Evolutionary conservation across 1,140 invertebrate species (phyloP).

Genomic region (Protaetia brevitarsis): DNA sequence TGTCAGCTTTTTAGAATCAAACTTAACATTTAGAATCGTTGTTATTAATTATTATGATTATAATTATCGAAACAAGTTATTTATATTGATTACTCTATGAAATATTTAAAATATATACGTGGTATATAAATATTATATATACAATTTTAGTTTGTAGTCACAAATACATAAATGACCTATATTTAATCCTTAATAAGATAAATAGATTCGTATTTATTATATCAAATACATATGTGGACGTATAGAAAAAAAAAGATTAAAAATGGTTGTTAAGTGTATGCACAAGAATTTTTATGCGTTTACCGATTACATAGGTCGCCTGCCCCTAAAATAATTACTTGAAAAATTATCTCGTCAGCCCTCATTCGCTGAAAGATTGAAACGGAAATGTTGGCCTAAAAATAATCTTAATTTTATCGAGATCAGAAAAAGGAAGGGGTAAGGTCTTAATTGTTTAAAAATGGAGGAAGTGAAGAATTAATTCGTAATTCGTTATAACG

Average conservation of each 20-base stretch:
- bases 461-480: too few relatives aligned
- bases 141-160: conserved; percentile 44
- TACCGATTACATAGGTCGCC: too few relatives aligned
- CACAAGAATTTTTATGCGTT: background rate
- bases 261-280: conserved; percentile 21
- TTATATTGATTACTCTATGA: conserved; percentile 20
- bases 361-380: too few relatives aligned
- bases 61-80: background rate
- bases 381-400: too few relatives aligned
- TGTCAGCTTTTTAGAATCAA: conserved; percentile 49
- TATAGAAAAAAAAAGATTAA: background rate
- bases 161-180: conserved; percentile 30
- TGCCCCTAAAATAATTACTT: background rate
- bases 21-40: conserved; percentile 47
- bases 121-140: conserved; percentile 36
- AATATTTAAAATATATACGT: conserved; percentile 31
- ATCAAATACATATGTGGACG: conserved; percentile 20
- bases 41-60: conserved; percentile 44
- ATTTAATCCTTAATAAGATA: conserved; percentile 17
- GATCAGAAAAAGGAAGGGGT: too few relatives aligned
- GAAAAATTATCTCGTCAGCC: too few relatives aligned
- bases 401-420: too few relatives aligned
- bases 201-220: conserved; percentile 21
- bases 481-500: too few relatives aligned
- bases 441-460: too few relatives aligned